These are phyloP conservation scores for Drosophila tanythrix DNA, from an alignment of 2,888 invertebrate genomes.

Conservation along the genomic window DNA sequence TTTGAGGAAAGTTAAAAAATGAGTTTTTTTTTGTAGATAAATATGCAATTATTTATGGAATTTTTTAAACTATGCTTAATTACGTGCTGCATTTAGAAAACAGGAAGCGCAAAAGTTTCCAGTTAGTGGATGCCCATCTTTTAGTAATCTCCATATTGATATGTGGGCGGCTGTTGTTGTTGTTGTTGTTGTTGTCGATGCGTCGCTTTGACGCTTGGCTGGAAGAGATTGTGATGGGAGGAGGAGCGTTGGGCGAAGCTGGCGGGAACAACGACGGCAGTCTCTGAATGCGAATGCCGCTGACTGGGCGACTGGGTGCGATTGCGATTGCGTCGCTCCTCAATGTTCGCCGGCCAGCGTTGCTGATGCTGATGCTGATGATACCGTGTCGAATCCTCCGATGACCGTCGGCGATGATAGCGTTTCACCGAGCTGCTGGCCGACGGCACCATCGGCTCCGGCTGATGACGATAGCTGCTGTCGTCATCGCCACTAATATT, in stretches of 20 bases:
- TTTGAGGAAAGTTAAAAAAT: not conserved
- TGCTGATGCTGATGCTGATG: constrained; percentile 65
- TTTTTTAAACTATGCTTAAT: constrained; percentile 43
- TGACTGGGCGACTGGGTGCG: constrained; percentile 69
- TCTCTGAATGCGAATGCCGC: constrained; percentile 58
- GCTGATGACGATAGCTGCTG: constrained; percentile 64
- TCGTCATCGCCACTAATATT: constrained; percentile 72
- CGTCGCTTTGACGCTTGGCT: constrained; percentile 72
- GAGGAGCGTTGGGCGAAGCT: constrained; percentile 85
- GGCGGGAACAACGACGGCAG: constrained; percentile 48
- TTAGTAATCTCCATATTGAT: constrained; percentile 86
- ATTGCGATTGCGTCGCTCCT: constrained; percentile 73
- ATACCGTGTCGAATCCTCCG: constrained; percentile 80
- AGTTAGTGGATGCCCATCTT: constrained; percentile 22
- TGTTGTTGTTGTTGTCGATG: constrained; percentile 16
- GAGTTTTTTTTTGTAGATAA: constrained; percentile 20
- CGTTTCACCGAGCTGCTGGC: constrained; percentile 66
- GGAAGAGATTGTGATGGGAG: constrained; percentile 88
- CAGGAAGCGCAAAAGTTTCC: constrained; percentile 20
- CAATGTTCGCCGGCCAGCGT: constrained; percentile 81
- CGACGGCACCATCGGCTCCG: constrained; percentile 24
- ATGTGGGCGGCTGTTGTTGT: constrained; percentile 76
- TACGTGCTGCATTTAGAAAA: constrained; percentile 24
- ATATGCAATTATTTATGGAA: constrained; percentile 37
- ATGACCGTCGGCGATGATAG: constrained; percentile 81